A percentile compares a stretch with the other conserved stretches of the same genome.
Evolutionary conservation across 2,113 vertebrate genomes (phyloP).

Genomic region (Etheostoma spectabile): DNA sequence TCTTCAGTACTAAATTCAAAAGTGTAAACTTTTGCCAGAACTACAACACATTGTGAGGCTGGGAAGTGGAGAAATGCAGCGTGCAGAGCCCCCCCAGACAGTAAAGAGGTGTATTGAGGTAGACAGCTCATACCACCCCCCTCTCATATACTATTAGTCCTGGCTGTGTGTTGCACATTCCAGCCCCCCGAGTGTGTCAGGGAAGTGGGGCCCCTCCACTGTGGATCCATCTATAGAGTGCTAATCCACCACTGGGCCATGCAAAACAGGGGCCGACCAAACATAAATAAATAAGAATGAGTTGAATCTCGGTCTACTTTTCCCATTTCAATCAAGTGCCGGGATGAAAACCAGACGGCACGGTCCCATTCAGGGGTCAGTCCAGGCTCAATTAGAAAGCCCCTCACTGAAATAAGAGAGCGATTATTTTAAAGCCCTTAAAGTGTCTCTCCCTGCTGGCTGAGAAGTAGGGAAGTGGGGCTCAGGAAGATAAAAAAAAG

Average conservation of each 20-base stretch:
- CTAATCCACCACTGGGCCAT: conserved; percentile 69
- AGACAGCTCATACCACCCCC: conserved; percentile 57
- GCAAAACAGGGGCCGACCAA: conserved; percentile 63
- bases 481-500: conserved; percentile 38
- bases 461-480: conserved; percentile 60
- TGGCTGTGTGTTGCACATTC: conserved; percentile 68
- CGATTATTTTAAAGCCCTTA: conserved; percentile 79
- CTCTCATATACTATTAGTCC: conserved; percentile 66
- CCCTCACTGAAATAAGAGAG: conserved; percentile 60
- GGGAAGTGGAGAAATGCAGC: conserved; percentile 30
- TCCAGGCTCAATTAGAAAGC: conserved; percentile 76
- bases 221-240: conserved; percentile 66
- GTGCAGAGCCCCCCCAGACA: conserved; percentile 21
- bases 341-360: conserved; percentile 79
- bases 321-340: conserved; percentile 76
- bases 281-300: conserved; percentile 80
- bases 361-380: conserved; percentile 72
- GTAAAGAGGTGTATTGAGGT: conserved; percentile 58
- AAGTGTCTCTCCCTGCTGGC: conserved; percentile 63
- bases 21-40: conserved; percentile 13
- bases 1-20: conserved; percentile 16
- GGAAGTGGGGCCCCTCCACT: conserved; percentile 59
- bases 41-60: conserved; percentile 21
- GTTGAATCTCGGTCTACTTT: conserved; percentile 63
- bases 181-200: conserved; percentile 58